These are phyloP conservation scores for Ailuropoda melanoleuca DNA, from an alignment of 2,113 vertebrate species.

Conservation along the genomic window DNA sequence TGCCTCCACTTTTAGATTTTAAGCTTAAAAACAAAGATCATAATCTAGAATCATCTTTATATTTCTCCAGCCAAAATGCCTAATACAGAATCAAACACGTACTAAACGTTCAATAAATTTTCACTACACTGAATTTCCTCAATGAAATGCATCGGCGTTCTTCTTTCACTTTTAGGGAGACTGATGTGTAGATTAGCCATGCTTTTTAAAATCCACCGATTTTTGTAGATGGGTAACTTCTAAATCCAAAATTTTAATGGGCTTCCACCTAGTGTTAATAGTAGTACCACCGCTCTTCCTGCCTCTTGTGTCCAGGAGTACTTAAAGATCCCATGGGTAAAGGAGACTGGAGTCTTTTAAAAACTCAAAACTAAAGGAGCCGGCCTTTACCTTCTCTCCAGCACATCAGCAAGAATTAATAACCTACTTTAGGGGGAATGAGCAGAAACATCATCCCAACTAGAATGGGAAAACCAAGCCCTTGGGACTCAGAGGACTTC, in stretches of 20 bases:
- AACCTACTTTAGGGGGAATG: conserved; percentile 21
- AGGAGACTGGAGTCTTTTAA: conserved; percentile 25
- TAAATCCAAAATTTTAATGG: conserved; percentile 35
- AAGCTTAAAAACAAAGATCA: neutral
- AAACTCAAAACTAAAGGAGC: conserved; percentile 39
- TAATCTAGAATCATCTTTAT: conserved; percentile 9
- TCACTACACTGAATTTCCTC: neutral
- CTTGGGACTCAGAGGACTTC: conserved; percentile 53
- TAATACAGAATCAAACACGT: neutral
- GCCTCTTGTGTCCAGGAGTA: neutral
- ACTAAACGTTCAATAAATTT: neutral
- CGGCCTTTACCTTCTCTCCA: conserved; percentile 42
- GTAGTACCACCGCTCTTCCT: neutral
- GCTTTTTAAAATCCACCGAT: neutral
- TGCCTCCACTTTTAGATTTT: neutral
- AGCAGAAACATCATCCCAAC: conserved; percentile 46
- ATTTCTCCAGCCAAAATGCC: neutral
- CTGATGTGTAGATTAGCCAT: neutral
- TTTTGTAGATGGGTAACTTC: conserved; percentile 5
- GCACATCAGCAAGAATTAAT: conserved; percentile 61
- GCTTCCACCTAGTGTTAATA: neutral
- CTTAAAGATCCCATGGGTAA: neutral
- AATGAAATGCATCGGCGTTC: neutral
- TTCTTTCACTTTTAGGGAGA: neutral
- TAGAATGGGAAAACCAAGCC: conserved; percentile 46